These are phyloP conservation scores for Albula goreensis DNA, from an alignment of 2,113 vertebrate species.

Conservation along the genomic window DNA sequence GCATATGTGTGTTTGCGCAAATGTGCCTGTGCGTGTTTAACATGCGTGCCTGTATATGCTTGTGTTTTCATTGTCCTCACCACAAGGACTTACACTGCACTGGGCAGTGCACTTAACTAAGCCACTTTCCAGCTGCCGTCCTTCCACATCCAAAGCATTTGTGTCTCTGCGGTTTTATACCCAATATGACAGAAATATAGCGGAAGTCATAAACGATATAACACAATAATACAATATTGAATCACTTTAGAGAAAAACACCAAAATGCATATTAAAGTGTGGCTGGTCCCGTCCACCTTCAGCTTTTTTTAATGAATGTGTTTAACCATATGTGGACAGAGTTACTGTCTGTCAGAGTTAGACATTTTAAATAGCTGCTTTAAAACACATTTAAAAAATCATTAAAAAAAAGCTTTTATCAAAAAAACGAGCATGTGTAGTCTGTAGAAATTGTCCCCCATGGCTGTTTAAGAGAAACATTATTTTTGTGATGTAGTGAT, in stretches of 20 bases:
- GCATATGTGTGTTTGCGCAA: neutral
- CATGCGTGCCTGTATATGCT: neutral
- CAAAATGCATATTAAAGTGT: conserved; percentile 11
- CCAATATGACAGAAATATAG: conserved; percentile 16
- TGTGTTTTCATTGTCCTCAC: conserved; percentile 2
- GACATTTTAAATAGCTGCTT: conserved; percentile 47
- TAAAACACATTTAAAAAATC: conserved; percentile 45
- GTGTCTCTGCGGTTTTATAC: conserved; percentile 9
- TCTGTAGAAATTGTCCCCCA: conserved; percentile 26
- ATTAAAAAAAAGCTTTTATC: conserved; percentile 36
- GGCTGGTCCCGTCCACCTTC: neutral
- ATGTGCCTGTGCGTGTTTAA: neutral
- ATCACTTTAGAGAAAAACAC: conserved; percentile 19
- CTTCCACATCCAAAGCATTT: conserved; percentile 17
- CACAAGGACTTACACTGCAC: neutral
- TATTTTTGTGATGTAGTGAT: neutral
- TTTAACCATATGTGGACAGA: conserved; percentile 28
- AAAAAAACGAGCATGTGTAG: conserved; percentile 39
- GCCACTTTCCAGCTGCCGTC: conserved; percentile 29
- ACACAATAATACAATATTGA: conserved; percentile 20
- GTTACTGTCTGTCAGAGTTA: conserved; percentile 31
- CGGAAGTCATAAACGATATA: conserved; percentile 38
- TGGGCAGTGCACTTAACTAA: neutral
- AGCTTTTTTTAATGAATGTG: conserved; percentile 2
- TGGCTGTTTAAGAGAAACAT: too few species aligned